phyloP scores from a whole-genome alignment of 1,140 invertebrate species.

The Magallana ariakensis region DNA sequence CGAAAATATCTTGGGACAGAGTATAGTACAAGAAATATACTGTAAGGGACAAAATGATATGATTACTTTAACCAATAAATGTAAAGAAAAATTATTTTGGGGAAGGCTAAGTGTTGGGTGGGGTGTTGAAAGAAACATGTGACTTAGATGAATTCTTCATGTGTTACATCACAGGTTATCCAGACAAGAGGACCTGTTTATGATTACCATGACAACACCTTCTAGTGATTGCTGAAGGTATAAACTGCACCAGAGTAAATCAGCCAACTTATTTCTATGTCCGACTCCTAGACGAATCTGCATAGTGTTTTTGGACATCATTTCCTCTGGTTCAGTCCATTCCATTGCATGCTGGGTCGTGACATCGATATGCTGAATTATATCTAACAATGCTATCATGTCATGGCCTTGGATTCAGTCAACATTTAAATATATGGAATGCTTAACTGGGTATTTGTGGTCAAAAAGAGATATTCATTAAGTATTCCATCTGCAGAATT shows the following conservation, averaged over 20 bases:
- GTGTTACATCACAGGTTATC: conserved; percentile 1
- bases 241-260: conserved; percentile 38
- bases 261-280: conserved; percentile 28
- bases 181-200: conserved; percentile 18
- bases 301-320: conserved; percentile 19
- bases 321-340: conserved; percentile 24
- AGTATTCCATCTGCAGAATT: conserved; percentile 7
- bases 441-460: conserved; percentile 29
- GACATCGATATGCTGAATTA: conserved; percentile 3
- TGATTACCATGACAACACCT: conserved; percentile 29
- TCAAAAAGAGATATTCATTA: conserved; percentile 27
- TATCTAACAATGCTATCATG: conserved; percentile 11
- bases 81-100: too few species aligned
- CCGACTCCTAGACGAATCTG: conserved; percentile 13
- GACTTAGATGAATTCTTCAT: not conserved
- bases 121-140: too few species aligned
- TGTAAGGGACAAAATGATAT: too few species aligned
- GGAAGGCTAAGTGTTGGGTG: too few species aligned
- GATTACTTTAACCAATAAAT: too few species aligned
- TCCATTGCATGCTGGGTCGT: conserved; percentile 16
- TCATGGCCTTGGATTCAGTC: conserved; percentile 32
- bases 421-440: not conserved
- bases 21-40: too few species aligned
- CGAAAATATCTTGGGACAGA: too few species aligned
- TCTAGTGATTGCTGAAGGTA: conserved; percentile 23